Evolutionary conservation across 1,140 invertebrate genomes (phyloP), one percentile per base, ranked within the genome.

Genomic region (Onthophagus taurus): DNA sequence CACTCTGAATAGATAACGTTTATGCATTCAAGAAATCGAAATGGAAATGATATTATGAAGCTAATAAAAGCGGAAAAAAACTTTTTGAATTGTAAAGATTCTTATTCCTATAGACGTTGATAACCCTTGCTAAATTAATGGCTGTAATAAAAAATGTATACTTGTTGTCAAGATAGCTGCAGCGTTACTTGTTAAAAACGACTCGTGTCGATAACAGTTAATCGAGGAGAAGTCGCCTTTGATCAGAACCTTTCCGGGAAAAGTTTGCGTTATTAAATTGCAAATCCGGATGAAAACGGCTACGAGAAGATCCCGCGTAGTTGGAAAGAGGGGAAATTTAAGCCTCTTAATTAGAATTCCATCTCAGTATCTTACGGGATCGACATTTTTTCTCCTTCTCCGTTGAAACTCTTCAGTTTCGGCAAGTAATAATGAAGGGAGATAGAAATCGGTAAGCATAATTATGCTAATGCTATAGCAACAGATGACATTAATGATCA

Each of bases 311-410:
- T 37, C 37, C 35, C 13, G 30, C 30, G 36, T 44, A 42, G 49
- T 51, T 45, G 41, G 38, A 48, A 45, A 45, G 47, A 44, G 37
- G 29, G 12, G 21, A 44, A 29, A 45, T 43, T 16, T 53, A 53
- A 50, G 48, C 51, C 50, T 49, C 48, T 50, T 53, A 53, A 53
- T 53, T 53, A 53, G 51, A 50, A 53, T 53, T 53, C 51, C 48
- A 48, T 50, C 50, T 50, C 43, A 31, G 44, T 45, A 53, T 53
- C 51, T 45, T 33, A 45, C 33, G 39, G 24, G 48, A 48, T 50
- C 18, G 35, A 37, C 24, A 37, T 37, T 37, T 37, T 18, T 37
- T 37, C 35, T 17, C 17, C 18, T 17, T 37, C 17, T 13, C 35
- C 18, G n/a, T n/a, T 11, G n/a, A n/a, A 37, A 23, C 35, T 20